Conservation (phyloP, 2,888 invertebrate species). For the Labia minor region DNA sequence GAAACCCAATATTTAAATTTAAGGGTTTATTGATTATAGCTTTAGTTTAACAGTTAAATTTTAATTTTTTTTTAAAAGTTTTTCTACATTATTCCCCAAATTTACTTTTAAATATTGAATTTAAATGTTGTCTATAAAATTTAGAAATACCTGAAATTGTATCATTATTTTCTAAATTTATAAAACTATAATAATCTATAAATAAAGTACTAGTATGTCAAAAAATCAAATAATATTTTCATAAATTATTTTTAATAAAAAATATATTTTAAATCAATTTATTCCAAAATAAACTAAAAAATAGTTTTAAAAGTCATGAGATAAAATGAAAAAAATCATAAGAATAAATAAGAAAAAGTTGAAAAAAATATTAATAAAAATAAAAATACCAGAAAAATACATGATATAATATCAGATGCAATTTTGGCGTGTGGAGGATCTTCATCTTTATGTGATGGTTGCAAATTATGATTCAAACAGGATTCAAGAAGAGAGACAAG, state of each 20-base stretch:
- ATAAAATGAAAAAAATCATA: neutral
- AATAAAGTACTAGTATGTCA: neutral
- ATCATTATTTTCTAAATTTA: too few relatives aligned
- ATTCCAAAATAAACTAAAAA: neutral
- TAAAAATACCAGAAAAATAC: constrained; percentile 69
- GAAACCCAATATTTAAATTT: too few relatives aligned
- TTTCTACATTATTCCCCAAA: too few relatives aligned
- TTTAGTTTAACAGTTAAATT: too few relatives aligned
- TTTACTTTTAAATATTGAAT: too few relatives aligned
- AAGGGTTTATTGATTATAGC: too few relatives aligned
- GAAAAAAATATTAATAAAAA: constrained; percentile 15
- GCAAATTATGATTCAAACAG: constrained; percentile 78
- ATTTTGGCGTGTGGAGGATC: constrained; percentile 95
- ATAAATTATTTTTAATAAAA: neutral
- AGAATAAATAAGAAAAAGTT: constrained; percentile 19
- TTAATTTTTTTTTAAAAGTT: too few relatives aligned
- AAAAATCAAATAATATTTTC: neutral
- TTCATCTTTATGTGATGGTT: constrained; percentile 64
- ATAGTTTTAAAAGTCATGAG: constrained; percentile 17
- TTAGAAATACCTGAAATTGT: too few relatives aligned
- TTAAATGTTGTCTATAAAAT: too few relatives aligned
- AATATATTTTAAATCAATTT: neutral
- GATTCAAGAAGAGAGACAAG: constrained; percentile 76
- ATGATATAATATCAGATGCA: constrained; percentile 87
- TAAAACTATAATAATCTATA: too few relatives aligned